phyloP scores from a whole-genome alignment of 1,140 invertebrate genomes.

The Drosophila asahinai region DNA sequence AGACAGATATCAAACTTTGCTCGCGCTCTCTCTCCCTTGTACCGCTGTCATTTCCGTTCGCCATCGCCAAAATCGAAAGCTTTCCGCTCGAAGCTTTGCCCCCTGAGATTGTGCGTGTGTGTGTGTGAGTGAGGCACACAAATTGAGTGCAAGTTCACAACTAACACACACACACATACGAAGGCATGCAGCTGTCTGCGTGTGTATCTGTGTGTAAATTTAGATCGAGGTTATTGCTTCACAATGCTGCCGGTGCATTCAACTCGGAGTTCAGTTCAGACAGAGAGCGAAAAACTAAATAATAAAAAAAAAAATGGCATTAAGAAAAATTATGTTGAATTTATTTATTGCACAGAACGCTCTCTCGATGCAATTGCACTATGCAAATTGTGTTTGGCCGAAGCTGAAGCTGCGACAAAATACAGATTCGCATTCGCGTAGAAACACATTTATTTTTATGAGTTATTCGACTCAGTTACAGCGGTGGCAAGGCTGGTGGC shows the following conservation, averaged over 20 bases:
- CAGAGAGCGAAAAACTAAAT: conserved; percentile 16
- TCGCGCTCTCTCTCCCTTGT: background rate
- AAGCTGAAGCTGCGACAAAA: conserved; percentile 12
- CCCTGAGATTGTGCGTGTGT: conserved; percentile 18
- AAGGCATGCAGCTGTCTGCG: conserved; percentile 38
- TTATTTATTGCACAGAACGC: conserved; percentile 64
- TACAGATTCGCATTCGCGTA: conserved; percentile 12
- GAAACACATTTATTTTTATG: conserved; percentile 52
- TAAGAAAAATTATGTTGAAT: conserved; percentile 75
- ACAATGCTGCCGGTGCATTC: conserved; percentile 81
- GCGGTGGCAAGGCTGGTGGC: conserved; percentile 59
- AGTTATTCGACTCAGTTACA: conserved; percentile 69
- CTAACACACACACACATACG: conserved; percentile 36
- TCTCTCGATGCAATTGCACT: conserved; percentile 52
- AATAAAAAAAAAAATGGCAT: conserved; percentile 37
- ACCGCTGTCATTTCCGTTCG: conserved; percentile 59
- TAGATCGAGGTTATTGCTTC: conserved; percentile 83
- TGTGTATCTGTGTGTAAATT: conserved; percentile 78
- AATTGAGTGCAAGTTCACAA: conserved; percentile 80
- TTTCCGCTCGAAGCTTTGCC: conserved; percentile 45
- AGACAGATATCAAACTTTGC: background rate
- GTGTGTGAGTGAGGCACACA: conserved; percentile 28
- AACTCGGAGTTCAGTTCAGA: conserved; percentile 64
- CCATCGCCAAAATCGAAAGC: conserved; percentile 38
- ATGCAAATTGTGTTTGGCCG: conserved; percentile 63